Conservation (phyloP, 2,888 invertebrate genomes). For the Cecidostiba fungosa region DNA sequence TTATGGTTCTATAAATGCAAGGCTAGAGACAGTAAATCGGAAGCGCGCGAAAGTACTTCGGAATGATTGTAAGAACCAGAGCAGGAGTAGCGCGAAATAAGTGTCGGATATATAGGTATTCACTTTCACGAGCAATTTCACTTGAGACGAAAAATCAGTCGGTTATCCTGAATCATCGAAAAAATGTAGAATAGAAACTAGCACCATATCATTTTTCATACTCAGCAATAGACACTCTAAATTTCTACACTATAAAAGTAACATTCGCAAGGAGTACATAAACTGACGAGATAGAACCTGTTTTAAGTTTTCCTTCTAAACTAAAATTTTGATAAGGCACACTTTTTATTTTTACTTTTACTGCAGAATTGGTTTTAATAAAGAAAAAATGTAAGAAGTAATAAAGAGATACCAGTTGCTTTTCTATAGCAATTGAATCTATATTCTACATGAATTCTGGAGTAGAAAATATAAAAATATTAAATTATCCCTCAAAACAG, state of each 20-base stretch:
- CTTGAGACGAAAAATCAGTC: slow-evolving; percentile 48
- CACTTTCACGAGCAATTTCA: slow-evolving; percentile 60
- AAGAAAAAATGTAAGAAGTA: too few species aligned
- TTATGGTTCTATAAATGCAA: slow-evolving; percentile 20
- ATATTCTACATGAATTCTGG: too few species aligned
- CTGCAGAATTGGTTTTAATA: too few species aligned
- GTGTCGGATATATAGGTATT: slow-evolving; percentile 29
- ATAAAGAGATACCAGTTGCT: too few species aligned
- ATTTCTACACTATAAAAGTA: slow-evolving; percentile 16
- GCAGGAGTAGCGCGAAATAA: slow-evolving; percentile 35
- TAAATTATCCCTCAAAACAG: too few species aligned
- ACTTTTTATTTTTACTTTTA: not conserved
- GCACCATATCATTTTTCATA: slow-evolving; percentile 28
- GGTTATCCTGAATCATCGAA: slow-evolving; percentile 37
- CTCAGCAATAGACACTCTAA: not conserved
- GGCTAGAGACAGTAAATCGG: slow-evolving; percentile 20
- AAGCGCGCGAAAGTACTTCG: slow-evolving; percentile 44
- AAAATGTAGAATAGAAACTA: slow-evolving; percentile 38
- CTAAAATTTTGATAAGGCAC: not conserved
- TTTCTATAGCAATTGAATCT: too few species aligned
- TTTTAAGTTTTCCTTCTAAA: not conserved
- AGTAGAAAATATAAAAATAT: too few species aligned
- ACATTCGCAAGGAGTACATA: not conserved
- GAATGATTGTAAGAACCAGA: slow-evolving; percentile 39
- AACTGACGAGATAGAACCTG: not conserved